These are phyloP conservation scores for Cladorhizidae sp. DNA, from an alignment of 37 sponge, comb jelly and placozoan species.

Conservation along the genomic window DNA sequence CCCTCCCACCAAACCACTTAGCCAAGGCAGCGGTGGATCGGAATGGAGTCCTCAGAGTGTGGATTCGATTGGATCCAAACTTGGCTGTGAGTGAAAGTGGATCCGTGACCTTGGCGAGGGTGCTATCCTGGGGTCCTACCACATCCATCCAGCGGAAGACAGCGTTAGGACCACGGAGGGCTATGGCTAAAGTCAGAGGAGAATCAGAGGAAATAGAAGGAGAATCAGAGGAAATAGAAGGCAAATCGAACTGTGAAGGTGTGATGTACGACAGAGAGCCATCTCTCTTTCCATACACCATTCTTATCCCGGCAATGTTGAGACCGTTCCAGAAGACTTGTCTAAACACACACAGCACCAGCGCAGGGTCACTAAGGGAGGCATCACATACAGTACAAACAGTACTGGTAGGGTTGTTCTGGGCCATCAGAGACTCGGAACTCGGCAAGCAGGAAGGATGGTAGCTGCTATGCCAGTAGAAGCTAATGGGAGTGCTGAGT, in stretches of 20 bases:
- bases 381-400: constrained; percentile 10
- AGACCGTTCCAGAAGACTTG: constrained; percentile 19
- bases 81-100: constrained; percentile 59
- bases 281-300: constrained; percentile 15
- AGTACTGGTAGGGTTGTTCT: constrained; percentile 7
- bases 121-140: constrained; percentile 58
- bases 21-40: constrained; percentile 30
- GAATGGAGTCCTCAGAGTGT: constrained; percentile 27
- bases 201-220: neutral
- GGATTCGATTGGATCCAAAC: constrained; percentile 14
- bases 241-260: neutral
- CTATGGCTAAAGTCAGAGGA: constrained; percentile 32
- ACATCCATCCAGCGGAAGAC: constrained; percentile 43
- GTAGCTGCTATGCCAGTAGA: constrained; percentile 63
- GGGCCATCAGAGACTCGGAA: constrained; percentile 11
- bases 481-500: constrained; percentile 56
- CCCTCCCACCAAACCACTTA: constrained; percentile 79
- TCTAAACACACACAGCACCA: constrained; percentile 29
- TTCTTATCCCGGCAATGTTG: constrained; percentile 61
- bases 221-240: neutral
- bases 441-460: constrained; percentile 27
- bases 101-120: constrained; percentile 67
- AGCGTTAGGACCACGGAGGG: constrained; percentile 68
- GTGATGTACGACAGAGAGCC: neutral
- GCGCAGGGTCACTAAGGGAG: neutral